Conservation (phyloP, 2,113 vertebrate genomes). For the Chaetodon trifascialis region DNA sequence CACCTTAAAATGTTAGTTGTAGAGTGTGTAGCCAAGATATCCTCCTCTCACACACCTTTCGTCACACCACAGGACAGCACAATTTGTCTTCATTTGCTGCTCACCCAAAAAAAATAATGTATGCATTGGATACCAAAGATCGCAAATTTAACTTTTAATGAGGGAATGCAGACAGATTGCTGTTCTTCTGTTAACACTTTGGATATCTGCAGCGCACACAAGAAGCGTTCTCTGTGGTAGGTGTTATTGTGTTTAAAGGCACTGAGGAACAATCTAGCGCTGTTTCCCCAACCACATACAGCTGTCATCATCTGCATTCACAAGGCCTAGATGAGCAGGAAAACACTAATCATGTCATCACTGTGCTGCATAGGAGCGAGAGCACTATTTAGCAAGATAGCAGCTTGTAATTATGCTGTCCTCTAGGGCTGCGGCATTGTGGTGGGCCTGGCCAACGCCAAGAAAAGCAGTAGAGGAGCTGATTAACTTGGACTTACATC, state of each 20-base stretch:
- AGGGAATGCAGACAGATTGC: conserved; percentile 34
- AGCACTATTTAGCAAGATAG: conserved; percentile 72
- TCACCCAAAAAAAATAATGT: background rate
- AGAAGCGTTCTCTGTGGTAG: conserved; percentile 51
- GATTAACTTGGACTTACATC: conserved; percentile 67
- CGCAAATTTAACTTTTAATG: conserved; percentile 4
- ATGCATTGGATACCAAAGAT: conserved; percentile 24
- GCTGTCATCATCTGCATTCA: conserved; percentile 73
- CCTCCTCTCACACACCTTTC: conserved; percentile 11
- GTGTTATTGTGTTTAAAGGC: conserved; percentile 63
- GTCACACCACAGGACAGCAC: conserved; percentile 31
- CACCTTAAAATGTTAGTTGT: background rate
- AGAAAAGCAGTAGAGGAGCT: conserved; percentile 65
- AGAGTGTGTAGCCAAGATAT: background rate
- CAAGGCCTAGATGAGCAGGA: conserved; percentile 64
- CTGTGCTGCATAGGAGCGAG: conserved; percentile 50
- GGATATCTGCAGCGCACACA: conserved; percentile 19
- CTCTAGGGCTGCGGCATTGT: conserved; percentile 63
- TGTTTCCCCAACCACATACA: conserved; percentile 50
- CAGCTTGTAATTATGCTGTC: conserved; percentile 75
- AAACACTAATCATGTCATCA: conserved; percentile 79
- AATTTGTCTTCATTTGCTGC: conserved; percentile 37
- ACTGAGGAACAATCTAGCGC: conserved; percentile 58
- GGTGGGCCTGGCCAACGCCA: conserved; percentile 61
- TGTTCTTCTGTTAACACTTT: conserved; percentile 24